Base-by-base conservation (phyloP, 2,888 invertebrate species). In the Crematogaster levior region DNA sequence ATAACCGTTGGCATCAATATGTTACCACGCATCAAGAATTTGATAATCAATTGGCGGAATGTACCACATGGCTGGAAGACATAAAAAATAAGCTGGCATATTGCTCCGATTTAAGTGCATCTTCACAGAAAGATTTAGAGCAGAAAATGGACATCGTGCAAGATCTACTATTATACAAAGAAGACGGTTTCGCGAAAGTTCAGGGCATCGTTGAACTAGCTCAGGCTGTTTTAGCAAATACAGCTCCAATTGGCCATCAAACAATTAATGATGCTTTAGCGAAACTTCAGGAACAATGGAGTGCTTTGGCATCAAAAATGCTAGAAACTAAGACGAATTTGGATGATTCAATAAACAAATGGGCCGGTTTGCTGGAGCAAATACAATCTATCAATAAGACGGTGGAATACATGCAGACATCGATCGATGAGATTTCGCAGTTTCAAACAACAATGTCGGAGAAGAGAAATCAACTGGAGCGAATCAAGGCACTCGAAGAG, bases 1-100 rank as follows among this genome's bases (percentile, higher is more conserved):
- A 98, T 37, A 96, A 96, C 73, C 97, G 98, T 90, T 99, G 99
- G 99, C 98, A 98, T 91, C 97, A 98, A 86, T 98, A 98, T 93
- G 98, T 98, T 0, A 96, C 96, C 61, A 97, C 97, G 40, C 98
- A 98, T 93, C 97, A 98, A 95, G 98, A 98, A 91, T 98, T 98
- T 91, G 97, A 98, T 74, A 97, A 96, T 85, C 97, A 97, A 91
- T 95, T 98, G 0, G 96, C 97, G 0, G 97, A 98, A 91, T 98
- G 97, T 85, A 96, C 96, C 5, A 96, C 97, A 84, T 98, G 98
- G 98, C 96, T 99, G 40, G 97, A 97, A 88, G 97, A 97, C 74
- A 96, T 98, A 21, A 96, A 96, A 91, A 97, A 97, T 86, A 98
- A 98, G 93, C 94, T 99, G n/a, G 96, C 97, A 73, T 98, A 97